A percentile compares a stretch with the other conserved stretches of the same genome.
Evolutionary conservation across 2,113 vertebrate genomes (phyloP).

Genomic region (Otis tarda): DNA sequence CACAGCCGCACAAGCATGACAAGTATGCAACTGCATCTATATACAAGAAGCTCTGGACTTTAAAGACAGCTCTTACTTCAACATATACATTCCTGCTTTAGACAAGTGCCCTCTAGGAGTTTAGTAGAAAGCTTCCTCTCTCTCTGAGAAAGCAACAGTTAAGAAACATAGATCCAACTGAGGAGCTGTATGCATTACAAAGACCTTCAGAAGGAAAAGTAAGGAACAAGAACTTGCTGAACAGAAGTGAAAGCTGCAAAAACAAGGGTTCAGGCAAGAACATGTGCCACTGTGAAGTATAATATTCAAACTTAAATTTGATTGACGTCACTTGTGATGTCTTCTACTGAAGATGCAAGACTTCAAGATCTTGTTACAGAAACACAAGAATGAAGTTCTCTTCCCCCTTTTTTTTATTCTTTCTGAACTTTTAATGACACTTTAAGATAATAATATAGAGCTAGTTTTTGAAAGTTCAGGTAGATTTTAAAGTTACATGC

Average conservation of each 20-base stretch:
- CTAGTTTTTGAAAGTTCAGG: not conserved
- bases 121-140: not conserved
- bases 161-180: not conserved
- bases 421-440: not conserved
- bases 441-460: not conserved
- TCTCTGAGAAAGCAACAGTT: not conserved
- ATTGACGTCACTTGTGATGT: rapidly evolving
- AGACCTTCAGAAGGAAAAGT: not conserved
- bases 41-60: not conserved
- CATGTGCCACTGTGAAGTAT: rapidly evolving
- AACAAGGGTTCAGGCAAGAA: not conserved
- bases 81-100: not conserved
- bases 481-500: not conserved
- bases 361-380: not conserved
- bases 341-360: not conserved
- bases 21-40: not conserved
- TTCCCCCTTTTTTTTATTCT: not conserved
- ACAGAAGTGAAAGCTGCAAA: not conserved
- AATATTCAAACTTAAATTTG: not conserved
- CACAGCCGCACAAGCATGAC: not conserved
- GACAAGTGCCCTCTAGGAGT: not conserved
- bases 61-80: not conserved
- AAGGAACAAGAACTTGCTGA: not conserved
- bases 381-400: not conserved
- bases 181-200: not conserved